Evolutionary conservation across 1,140 invertebrate species (phyloP).

Genomic region (Pectinophora gossypiella): DNA sequence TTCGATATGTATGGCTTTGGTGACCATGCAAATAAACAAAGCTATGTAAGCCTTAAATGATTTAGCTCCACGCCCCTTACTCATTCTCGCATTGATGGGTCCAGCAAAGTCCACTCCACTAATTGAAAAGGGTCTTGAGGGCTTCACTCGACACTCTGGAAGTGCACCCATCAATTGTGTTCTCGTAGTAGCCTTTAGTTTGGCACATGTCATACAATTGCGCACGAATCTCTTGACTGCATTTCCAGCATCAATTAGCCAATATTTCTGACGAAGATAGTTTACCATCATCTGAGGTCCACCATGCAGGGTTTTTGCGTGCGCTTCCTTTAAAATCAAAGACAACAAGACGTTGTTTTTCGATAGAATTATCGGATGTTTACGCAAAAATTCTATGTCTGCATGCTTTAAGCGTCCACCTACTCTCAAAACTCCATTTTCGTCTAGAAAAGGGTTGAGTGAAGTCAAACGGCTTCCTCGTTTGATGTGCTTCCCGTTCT

Average conservation of each 20-base stretch:
- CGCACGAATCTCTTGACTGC: neutral
- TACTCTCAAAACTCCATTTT: neutral
- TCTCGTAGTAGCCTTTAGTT: neutral
- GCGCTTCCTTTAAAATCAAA: conserved; percentile 2
- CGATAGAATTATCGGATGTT: neutral
- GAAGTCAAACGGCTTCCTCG: neutral
- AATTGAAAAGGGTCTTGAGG: conserved; percentile 8
- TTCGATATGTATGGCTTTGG: conserved; percentile 19
- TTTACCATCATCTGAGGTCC: neutral
- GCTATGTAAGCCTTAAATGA: conserved; percentile 13
- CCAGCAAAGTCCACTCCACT: conserved; percentile 18
- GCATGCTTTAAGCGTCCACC: neutral
- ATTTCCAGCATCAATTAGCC: neutral
- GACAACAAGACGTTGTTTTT: neutral
- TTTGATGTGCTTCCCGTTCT: neutral
- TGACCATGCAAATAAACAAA: conserved; percentile 17
- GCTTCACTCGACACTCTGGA: conserved; percentile 5
- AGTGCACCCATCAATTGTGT: conserved; percentile 15
- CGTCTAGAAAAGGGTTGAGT: neutral
- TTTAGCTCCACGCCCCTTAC: conserved; percentile 10
- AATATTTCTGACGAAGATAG: neutral
- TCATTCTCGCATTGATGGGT: conserved; percentile 2
- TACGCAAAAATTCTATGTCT: neutral
- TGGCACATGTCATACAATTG: conserved; percentile 9
- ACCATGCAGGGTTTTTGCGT: conserved; percentile 3